Evolutionary conservation across 2,797 vertebrate species (phyloP).

Genomic region (Botia almorhae): DNA sequence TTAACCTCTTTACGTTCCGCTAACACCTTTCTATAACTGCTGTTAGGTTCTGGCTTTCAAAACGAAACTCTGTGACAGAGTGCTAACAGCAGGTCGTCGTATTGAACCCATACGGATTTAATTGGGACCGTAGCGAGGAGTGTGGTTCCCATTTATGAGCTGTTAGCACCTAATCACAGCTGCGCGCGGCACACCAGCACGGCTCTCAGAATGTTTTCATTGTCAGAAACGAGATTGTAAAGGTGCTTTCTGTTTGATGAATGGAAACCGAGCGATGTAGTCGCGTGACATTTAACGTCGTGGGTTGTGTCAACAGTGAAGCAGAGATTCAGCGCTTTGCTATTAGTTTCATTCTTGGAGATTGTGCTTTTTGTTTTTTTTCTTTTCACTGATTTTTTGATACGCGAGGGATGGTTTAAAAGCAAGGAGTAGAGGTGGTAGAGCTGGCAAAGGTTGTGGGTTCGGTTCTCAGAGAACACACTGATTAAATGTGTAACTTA

Average conservation of each 20-base stretch:
- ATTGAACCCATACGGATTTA: slow-evolving; percentile 25
- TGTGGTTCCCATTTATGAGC: slow-evolving; percentile 59
- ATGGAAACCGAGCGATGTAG: slow-evolving; percentile 61
- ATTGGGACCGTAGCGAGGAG: slow-evolving; percentile 12
- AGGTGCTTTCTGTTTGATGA: slow-evolving; percentile 74
- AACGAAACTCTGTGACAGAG: slow-evolving; percentile 5
- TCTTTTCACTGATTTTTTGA: background rate
- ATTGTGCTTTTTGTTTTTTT: background rate
- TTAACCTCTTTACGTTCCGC: slow-evolving; percentile 19
- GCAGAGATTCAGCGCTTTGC: background rate
- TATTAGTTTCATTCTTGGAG: background rate
- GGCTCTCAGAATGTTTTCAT: slow-evolving; percentile 69
- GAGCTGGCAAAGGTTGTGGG: no score
- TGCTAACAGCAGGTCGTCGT: background rate
- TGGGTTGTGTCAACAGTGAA: slow-evolving; percentile 20
- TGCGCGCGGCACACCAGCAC: slow-evolving; percentile 36
- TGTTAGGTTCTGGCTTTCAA: background rate
- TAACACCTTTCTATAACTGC: slow-evolving; percentile 4
- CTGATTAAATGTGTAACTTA: no score
- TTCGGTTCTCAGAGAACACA: no score
- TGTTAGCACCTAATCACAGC: slow-evolving; percentile 54
- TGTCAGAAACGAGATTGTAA: slow-evolving; percentile 64
- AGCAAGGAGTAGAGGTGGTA: background rate
- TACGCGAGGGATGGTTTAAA: background rate
- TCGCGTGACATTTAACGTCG: slow-evolving; percentile 6